Percentiles rank a stretch among this genome's conserved stretches.
phyloP scores from a whole-genome alignment of 2,113 vertebrate genomes.

The Emydocephalus ijimae region DNA sequence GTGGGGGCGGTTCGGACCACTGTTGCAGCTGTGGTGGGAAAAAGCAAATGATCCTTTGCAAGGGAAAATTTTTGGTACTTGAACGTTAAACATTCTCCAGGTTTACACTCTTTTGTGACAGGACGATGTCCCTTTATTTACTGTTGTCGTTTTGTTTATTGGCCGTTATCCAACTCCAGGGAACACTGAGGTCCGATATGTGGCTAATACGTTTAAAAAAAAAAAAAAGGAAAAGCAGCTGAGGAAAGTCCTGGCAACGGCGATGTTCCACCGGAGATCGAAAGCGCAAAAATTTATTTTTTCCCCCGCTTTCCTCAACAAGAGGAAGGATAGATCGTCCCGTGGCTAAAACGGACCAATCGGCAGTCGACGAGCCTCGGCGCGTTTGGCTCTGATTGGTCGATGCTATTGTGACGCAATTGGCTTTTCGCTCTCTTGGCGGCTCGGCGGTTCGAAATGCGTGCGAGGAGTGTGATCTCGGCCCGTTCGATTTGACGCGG shows the following conservation, averaged over 20 bases:
- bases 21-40: background rate
- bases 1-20: background rate
- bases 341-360: background rate
- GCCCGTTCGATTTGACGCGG: background rate
- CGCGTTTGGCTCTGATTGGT: background rate
- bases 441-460: background rate
- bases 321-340: fast-evolving
- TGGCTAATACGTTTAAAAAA: no score
- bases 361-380: fast-evolving
- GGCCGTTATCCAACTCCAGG: background rate
- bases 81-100: background rate
- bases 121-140: background rate
- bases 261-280: fast-evolving
- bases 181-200: background rate
- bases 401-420: background rate
- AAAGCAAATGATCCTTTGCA: background rate
- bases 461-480: fast-evolving
- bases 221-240: background rate
- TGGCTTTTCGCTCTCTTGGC: background rate
- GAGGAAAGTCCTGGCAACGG: background rate
- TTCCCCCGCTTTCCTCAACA: fast-evolving
- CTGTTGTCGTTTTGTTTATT: background rate
- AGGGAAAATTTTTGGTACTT: background rate
- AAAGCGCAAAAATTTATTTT: background rate
- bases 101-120: background rate